phyloP scores from a whole-genome alignment of 2,113 vertebrate genomes.

The Microtus richardsoni region DNA sequence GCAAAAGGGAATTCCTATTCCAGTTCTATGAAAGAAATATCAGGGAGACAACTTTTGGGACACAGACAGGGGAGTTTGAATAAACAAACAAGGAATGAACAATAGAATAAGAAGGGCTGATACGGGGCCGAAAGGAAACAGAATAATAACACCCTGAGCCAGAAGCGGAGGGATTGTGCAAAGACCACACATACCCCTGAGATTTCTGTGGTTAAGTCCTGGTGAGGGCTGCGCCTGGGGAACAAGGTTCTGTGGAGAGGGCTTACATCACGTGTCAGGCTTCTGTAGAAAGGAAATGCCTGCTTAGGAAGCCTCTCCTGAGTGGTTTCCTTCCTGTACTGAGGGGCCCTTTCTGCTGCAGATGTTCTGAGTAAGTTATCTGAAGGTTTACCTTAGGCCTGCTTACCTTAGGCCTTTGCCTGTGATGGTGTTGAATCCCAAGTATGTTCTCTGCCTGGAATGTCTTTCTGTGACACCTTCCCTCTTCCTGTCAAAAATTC shows the following conservation, averaged over 20 bases:
- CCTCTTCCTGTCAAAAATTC: constrained; percentile 24
- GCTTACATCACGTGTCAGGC: background rate
- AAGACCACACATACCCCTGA: background rate
- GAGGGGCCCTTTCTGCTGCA: background rate
- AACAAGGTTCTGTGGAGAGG: background rate
- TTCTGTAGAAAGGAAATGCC: background rate
- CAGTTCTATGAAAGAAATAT: background rate
- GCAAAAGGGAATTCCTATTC: constrained; percentile 36
- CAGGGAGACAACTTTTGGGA: background rate
- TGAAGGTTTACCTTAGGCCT: background rate
- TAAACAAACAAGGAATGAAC: background rate
- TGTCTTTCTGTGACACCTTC: constrained; percentile 28
- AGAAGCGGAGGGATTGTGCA: background rate
- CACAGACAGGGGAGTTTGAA: background rate
- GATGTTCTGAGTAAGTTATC: constrained; percentile 34
- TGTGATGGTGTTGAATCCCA: background rate
- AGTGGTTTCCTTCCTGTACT: background rate
- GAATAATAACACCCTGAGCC: background rate
- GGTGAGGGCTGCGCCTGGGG: background rate
- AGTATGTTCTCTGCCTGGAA: background rate
- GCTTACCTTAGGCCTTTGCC: background rate
- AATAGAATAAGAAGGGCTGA: background rate
- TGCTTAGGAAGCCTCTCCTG: background rate
- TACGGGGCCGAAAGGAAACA: background rate
- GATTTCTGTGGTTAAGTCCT: background rate